Evolutionary conservation across 2,113 vertebrate species (phyloP).

Genomic region (Centropus bengalensis): DNA sequence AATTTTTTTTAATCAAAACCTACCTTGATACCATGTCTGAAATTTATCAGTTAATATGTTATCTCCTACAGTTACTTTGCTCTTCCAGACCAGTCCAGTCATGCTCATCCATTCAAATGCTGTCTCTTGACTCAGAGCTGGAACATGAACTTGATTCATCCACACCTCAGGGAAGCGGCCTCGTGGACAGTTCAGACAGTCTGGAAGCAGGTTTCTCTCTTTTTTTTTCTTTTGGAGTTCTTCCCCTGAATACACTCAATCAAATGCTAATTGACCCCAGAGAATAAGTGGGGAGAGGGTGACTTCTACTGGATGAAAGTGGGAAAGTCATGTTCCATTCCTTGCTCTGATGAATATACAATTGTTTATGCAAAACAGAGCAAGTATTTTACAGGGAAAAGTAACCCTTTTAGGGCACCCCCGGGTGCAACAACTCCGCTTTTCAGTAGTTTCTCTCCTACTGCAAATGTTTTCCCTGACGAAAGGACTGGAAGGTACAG

Average conservation of each 20-base stretch:
- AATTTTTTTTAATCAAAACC: background rate
- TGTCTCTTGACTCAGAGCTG: background rate
- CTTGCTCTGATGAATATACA: background rate
- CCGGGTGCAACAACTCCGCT: background rate
- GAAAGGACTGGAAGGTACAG: background rate
- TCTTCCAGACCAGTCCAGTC: background rate
- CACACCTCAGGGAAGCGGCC: background rate
- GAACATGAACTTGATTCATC: background rate
- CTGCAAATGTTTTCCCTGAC: background rate
- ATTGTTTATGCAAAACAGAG: background rate
- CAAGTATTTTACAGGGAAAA: background rate
- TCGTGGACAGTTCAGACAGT: background rate
- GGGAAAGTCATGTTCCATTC: background rate
- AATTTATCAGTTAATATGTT: background rate
- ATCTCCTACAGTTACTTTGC: background rate
- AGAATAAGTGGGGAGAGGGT: background rate
- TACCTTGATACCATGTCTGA: background rate
- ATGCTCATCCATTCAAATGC: background rate
- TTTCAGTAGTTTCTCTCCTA: background rate
- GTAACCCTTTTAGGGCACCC: background rate
- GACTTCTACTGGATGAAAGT: slow-evolving; percentile 40
- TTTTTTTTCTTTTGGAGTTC: background rate
- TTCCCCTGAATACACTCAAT: background rate
- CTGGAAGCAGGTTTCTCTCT: background rate
- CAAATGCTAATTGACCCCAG: background rate